A percentile compares a stretch with the other conserved stretches of the same genome.
These are phyloP conservation scores for Isurus oxyrinchus DNA, from an alignment of 2,113 vertebrate genomes.

Conservation along the genomic window DNA sequence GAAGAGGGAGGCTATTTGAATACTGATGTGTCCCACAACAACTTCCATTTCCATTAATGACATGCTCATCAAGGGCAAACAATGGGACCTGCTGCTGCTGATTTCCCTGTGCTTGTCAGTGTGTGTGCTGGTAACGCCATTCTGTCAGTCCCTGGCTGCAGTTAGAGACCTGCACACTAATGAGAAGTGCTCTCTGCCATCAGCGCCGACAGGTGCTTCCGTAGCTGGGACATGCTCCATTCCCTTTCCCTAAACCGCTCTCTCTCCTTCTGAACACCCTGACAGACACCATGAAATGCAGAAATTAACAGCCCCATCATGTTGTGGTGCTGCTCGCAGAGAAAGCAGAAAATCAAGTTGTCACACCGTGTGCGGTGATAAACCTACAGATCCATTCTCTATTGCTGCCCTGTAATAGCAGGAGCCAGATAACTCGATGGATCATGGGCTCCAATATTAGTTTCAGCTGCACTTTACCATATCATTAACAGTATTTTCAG, in stretches of 20 bases:
- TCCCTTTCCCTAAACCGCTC: constrained; percentile 63
- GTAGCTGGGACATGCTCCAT: constrained; percentile 73
- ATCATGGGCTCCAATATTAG: constrained; percentile 47
- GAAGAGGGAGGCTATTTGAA: constrained; percentile 87
- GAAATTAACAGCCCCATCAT: constrained; percentile 87
- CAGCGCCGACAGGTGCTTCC: constrained; percentile 89
- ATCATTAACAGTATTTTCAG: constrained; percentile 59
- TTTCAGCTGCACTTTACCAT: constrained; percentile 59
- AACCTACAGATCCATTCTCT: constrained; percentile 74
- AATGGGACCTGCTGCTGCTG: constrained; percentile 78
- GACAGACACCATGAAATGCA: constrained; percentile 82
- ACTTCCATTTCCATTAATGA: constrained; percentile 83
- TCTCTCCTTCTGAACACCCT: constrained; percentile 50
- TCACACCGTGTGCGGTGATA: constrained; percentile 75
- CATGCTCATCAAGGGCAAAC: constrained; percentile 93
- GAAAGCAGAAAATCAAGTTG: constrained; percentile 92
- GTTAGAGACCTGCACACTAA: constrained; percentile 79
- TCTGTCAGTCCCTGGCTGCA: constrained; percentile 70
- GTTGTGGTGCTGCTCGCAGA: constrained; percentile 74
- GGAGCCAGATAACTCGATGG: constrained; percentile 75
- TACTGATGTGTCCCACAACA: constrained; percentile 85
- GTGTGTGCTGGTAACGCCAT: constrained; percentile 65
- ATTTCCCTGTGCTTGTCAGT: constrained; percentile 50
- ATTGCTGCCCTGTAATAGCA: constrained; percentile 80
- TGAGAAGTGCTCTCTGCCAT: constrained; percentile 82